Conservation (phyloP, 1,140 invertebrate species). For the Heliconius hermathena region DNA sequence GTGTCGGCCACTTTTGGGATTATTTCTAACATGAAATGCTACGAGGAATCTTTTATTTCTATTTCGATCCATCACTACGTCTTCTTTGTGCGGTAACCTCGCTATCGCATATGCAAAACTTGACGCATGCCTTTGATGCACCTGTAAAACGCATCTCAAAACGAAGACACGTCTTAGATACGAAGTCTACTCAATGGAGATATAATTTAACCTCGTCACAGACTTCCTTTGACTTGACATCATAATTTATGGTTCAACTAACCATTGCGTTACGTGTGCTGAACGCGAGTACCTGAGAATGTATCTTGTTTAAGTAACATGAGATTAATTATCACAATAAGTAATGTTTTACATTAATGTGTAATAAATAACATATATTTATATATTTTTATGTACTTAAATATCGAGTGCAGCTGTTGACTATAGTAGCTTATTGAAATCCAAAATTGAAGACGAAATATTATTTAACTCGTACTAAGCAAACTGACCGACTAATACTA, state of each 20-base stretch:
- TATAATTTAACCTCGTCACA: slow-evolving; percentile 56
- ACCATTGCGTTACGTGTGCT: slow-evolving; percentile 57
- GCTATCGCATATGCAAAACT: slow-evolving; percentile 34
- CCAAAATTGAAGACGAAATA: background rate
- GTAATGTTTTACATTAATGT: slow-evolving; percentile 33
- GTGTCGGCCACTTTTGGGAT: slow-evolving; percentile 79
- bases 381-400: background rate
- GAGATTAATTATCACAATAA: slow-evolving; percentile 60
- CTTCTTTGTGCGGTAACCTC: slow-evolving; percentile 51
- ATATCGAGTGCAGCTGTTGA: background rate
- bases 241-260: slow-evolving; percentile 64
- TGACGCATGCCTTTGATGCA: slow-evolving; percentile 32
- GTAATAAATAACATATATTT: background rate
- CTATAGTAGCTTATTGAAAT: background rate
- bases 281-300: slow-evolving; percentile 48
- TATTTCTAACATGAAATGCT: slow-evolving; percentile 76
- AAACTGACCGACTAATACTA: background rate
- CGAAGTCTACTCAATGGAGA: slow-evolving; percentile 35
- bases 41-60: slow-evolving; percentile 73
- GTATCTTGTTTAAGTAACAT: slow-evolving; percentile 58
- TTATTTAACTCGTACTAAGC: too few species aligned
- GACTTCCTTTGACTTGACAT: slow-evolving; percentile 61
- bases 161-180: slow-evolving; percentile 33
- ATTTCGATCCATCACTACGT: slow-evolving; percentile 73
- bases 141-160: slow-evolving; percentile 28